These are phyloP conservation scores for Synergus umbraculus DNA, from an alignment of 2,888 invertebrate species.

Conservation along the genomic window DNA sequence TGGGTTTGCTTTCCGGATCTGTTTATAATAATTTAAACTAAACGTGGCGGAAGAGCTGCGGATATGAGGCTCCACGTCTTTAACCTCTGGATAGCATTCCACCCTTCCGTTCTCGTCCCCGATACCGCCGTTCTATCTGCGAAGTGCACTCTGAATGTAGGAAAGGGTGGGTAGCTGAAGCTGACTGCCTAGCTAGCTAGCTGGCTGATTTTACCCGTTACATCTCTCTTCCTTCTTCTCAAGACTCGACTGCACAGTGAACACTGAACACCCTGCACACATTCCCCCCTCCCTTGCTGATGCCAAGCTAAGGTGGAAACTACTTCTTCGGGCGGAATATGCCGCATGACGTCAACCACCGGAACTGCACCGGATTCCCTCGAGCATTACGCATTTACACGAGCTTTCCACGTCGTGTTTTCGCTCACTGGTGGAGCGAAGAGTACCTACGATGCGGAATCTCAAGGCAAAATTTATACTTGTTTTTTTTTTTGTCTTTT, in stretches of 20 bases:
- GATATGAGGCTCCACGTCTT: constrained; percentile 30
- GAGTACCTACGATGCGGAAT: not conserved
- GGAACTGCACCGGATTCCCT: constrained; percentile 17
- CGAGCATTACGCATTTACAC: constrained; percentile 28
- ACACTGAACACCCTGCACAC: not conserved
- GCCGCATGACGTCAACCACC: constrained; percentile 36
- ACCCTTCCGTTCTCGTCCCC: constrained; percentile 22
- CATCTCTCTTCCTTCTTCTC: constrained; percentile 39
- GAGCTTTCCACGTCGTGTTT: constrained; percentile 9
- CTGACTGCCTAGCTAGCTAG: constrained; percentile 20
- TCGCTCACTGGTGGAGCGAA: not conserved
- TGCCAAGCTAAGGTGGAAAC: constrained; percentile 26
- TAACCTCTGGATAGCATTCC: constrained; percentile 23
- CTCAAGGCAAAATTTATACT: not conserved
- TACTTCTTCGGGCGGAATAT: constrained; percentile 24
- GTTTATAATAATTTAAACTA: constrained; percentile 42
- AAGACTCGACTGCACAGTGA: not conserved
- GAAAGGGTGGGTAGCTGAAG: not conserved
- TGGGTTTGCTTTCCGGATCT: constrained; percentile 11
- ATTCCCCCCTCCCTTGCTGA: constrained; percentile 4
- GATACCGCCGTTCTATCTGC: constrained; percentile 22
- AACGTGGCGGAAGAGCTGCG: constrained; percentile 39
- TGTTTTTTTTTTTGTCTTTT: not conserved
- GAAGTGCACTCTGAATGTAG: constrained; percentile 39
- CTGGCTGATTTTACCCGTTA: constrained; percentile 14